phyloP scores from a whole-genome alignment of 2,888 invertebrate species.

The Euspilapteryx auroguttella region DNA sequence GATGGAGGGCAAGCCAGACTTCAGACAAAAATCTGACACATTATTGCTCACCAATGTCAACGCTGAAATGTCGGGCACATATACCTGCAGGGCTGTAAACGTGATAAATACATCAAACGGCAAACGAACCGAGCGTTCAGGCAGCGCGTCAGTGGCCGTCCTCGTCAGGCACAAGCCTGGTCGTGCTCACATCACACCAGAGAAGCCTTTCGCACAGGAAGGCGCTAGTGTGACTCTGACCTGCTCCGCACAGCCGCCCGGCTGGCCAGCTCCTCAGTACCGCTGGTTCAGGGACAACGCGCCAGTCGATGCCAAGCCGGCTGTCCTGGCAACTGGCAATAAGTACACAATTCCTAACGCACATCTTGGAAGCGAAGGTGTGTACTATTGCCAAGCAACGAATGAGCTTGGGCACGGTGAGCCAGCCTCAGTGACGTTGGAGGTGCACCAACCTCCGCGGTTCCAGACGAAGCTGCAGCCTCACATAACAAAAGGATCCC shows the following conservation, averaged over 20 bases:
- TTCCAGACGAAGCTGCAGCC: slow-evolving; percentile 82
- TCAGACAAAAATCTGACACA: slow-evolving; percentile 79
- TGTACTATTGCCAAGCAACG: slow-evolving; percentile 87
- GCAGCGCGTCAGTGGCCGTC: slow-evolving; percentile 80
- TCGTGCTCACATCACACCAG: slow-evolving; percentile 79
- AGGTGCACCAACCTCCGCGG: slow-evolving; percentile 87
- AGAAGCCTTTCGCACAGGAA: slow-evolving; percentile 82
- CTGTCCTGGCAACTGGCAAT: slow-evolving; percentile 75
- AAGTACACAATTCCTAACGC: slow-evolving; percentile 86
- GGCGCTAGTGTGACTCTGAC: slow-evolving; percentile 81
- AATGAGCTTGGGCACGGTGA: slow-evolving; percentile 89
- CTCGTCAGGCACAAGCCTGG: slow-evolving; percentile 87
- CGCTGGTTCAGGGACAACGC: slow-evolving; percentile 85
- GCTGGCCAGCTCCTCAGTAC: slow-evolving; percentile 91
- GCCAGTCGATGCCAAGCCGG: slow-evolving; percentile 60
- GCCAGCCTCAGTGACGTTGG: slow-evolving; percentile 78
- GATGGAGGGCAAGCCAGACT: slow-evolving; percentile 82
- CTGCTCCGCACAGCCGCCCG: slow-evolving; percentile 85
- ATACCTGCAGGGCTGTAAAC: slow-evolving; percentile 87
- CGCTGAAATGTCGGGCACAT: slow-evolving; percentile 86
- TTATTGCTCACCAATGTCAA: slow-evolving; percentile 74
- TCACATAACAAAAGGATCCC: slow-evolving; percentile 77
- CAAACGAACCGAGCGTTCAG: slow-evolving; percentile 72
- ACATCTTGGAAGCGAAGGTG: slow-evolving; percentile 83
- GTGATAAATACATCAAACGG: slow-evolving; percentile 75